Percentiles rank a stretch among this genome's conserved stretches.
These are phyloP conservation scores for Falco naumanni DNA, from an alignment of 2,797 vertebrate species.

Conservation along the genomic window DNA sequence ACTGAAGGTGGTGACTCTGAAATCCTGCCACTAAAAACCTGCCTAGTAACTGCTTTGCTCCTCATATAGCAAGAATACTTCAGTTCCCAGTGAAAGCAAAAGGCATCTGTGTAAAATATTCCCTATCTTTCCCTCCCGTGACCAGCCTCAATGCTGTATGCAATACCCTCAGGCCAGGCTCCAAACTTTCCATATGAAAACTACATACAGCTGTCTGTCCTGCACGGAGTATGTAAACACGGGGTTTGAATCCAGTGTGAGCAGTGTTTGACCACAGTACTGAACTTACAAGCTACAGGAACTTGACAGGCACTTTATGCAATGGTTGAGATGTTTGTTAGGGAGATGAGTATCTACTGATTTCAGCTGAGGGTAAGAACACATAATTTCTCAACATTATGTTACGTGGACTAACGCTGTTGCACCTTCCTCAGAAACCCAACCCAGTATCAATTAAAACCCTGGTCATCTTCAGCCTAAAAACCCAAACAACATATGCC, in stretches of 20 bases:
- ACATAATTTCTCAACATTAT: not conserved
- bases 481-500: not conserved
- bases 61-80: not conserved
- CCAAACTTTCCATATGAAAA: not conserved
- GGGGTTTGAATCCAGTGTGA: not conserved
- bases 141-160: not conserved
- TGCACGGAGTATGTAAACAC: not conserved
- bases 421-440: not conserved
- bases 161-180: not conserved
- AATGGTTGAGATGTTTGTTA: not conserved
- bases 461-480: not conserved
- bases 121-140: not conserved
- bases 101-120: not conserved
- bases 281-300: not conserved
- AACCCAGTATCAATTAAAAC: not conserved
- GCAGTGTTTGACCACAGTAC: not conserved
- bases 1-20: not conserved
- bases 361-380: not conserved
- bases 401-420: not conserved
- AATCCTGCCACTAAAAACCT: not conserved
- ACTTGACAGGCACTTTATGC: not conserved
- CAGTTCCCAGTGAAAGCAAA: not conserved
- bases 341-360: not conserved
- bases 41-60: not conserved
- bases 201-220: not conserved